Percentiles rank a stretch among this genome's conserved stretches.
phyloP scores from a whole-genome alignment of 2,113 vertebrate genomes.

The Gnathonemus longibarbis region DNA sequence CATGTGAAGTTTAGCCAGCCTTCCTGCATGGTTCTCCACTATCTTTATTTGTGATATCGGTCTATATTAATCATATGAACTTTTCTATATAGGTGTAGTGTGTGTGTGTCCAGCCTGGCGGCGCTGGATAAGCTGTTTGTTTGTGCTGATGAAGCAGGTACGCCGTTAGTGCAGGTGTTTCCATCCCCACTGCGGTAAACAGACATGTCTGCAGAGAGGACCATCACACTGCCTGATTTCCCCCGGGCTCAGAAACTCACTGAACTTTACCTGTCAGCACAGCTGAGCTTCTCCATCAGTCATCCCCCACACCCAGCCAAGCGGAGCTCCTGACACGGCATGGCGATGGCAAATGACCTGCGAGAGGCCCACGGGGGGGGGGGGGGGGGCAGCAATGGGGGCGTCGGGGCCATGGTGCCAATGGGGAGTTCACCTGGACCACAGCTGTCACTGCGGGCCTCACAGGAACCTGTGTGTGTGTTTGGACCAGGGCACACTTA shows the following conservation, averaged over 20 bases:
- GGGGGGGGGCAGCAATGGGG: neutral
- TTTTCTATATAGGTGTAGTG: neutral
- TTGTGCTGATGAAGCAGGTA: slow-evolving; percentile 4
- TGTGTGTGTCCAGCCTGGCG: neutral
- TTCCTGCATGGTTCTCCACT: neutral
- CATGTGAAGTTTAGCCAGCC: neutral
- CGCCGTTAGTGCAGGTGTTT: slow-evolving; percentile 2
- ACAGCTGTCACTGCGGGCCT: neutral
- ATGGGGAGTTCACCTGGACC: neutral
- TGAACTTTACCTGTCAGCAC: slow-evolving; percentile 1
- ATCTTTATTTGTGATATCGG: neutral
- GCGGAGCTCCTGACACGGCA: neutral
- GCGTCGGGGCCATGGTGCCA: neutral
- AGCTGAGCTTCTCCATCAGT: slow-evolving; percentile 11
- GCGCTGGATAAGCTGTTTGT: neutral
- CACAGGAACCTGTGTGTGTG: neutral
- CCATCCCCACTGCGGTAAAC: neutral
- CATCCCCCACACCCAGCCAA: neutral
- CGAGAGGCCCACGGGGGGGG: neutral
- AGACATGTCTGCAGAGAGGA: neutral
- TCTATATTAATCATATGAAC: neutral
- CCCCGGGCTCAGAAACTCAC: neutral
- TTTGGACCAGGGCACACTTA: neutral
- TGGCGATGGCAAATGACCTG: neutral
- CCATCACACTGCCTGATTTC: slow-evolving; percentile 6